phyloP scores from a whole-genome alignment of 2,888 invertebrate species.

The Sphaerophoria taeniata region DNA sequence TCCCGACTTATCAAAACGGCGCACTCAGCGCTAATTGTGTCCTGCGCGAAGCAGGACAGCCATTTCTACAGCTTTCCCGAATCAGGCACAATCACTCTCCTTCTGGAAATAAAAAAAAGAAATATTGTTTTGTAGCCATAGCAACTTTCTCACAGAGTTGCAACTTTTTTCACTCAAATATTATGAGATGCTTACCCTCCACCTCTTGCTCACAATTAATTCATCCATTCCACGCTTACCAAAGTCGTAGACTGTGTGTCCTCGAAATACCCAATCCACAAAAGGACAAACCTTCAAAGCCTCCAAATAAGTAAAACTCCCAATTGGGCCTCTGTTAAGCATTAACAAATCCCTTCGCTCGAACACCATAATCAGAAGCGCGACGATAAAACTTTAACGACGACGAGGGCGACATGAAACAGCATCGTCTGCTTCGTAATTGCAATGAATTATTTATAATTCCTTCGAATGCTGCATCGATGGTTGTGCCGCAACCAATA shows the following conservation, averaged over 20 bases:
- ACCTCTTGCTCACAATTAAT: too few species aligned
- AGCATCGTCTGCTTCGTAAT: slow-evolving; percentile 6
- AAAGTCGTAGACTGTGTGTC: background rate
- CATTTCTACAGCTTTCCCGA: too few species aligned
- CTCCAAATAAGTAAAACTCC: slow-evolving; percentile 47
- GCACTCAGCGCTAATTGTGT: too few species aligned
- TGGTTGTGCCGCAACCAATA: slow-evolving; percentile 19
- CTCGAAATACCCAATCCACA: slow-evolving; percentile 18
- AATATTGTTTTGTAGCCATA: too few species aligned
- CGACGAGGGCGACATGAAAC: slow-evolving; percentile 7
- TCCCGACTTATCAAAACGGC: too few species aligned
- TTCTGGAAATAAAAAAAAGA: too few species aligned
- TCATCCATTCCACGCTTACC: too few species aligned
- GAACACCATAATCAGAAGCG: slow-evolving; percentile 41
- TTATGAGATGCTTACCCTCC: too few species aligned
- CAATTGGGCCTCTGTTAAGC: slow-evolving; percentile 23
- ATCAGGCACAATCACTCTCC: too few species aligned
- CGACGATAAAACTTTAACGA: slow-evolving; percentile 46
- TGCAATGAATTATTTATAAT: slow-evolving; percentile 71
- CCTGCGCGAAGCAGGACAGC: too few species aligned
- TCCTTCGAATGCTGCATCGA: slow-evolving; percentile 42
- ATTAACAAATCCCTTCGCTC: slow-evolving; percentile 3
- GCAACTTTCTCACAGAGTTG: too few species aligned
- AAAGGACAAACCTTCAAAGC: slow-evolving; percentile 33
- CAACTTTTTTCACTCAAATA: too few species aligned